Evolutionary conservation across 2,797 vertebrate species (phyloP), one percentile per base, ranked within the genome.

Genomic region (Gorsachius magnificus): DNA sequence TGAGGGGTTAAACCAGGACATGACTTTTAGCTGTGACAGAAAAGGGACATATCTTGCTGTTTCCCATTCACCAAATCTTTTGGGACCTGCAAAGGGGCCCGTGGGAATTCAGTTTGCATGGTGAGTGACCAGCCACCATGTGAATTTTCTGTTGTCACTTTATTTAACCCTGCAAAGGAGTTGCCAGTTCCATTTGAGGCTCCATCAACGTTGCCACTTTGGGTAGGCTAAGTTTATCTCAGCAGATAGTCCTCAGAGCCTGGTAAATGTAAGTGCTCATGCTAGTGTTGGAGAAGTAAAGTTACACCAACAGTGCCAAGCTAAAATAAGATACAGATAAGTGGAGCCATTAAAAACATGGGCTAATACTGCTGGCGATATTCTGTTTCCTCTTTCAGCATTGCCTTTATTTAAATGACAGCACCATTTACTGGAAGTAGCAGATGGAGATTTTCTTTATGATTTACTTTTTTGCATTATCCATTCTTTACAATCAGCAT

Each of bases 261-360:
- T 66, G 96, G 93, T 77, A 88, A 87, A 86, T 87, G 70, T 76
- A 93, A 91, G 63, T 77, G 41, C 64, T 88, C 31, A 41, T 81
- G 38, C 12, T 43, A 45, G 14, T 88, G 50, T 83, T 94, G 75
- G n/a, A 87, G 75, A 82, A 79, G 45, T 38, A 74, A 84, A 36
- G 16, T 65, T 79, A 51, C 24, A 82, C 29, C 41, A 87, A 45
- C 50, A 58, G 51, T 66, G 64, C 56, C 66, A 93, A 91, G 77
- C 9, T 58, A 84, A 87, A 92, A 87, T 74, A 93, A 86, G 58
- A 81, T n/a, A 1, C 5, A 81, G 79, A 69, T 72, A 94, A 95
- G 33, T 35, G 61, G 6, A 93, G 24, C 43, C 45, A 41, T 80
- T 92, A 77, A 90, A 93, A 87, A 43, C 45, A 61, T 7, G 33